Conservation (phyloP, 2,113 vertebrate species). For the Gymnorhina tibicen region DNA sequence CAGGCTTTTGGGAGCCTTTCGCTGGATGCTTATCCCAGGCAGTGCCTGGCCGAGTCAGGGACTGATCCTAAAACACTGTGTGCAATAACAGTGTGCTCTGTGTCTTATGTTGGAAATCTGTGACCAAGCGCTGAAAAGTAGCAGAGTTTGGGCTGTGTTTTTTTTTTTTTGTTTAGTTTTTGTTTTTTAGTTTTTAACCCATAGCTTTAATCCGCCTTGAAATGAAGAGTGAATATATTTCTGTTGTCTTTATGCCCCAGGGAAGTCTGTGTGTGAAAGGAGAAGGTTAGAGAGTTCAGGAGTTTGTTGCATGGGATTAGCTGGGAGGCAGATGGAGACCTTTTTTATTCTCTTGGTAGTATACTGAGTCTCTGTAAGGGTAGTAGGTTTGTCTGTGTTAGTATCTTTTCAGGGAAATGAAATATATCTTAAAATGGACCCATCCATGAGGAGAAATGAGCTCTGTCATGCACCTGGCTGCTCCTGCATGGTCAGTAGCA, state of each 20-base stretch:
- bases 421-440: neutral
- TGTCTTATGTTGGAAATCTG: neutral
- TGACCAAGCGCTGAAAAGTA: neutral
- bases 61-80: neutral
- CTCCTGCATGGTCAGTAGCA: neutral
- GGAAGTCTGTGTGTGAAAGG: neutral
- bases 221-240: neutral
- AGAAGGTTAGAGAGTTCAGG: neutral
- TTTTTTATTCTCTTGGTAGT: neutral
- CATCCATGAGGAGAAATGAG: neutral
- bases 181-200: neutral
- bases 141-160: neutral
- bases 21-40: neutral
- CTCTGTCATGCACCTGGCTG: rapidly evolving
- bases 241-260: neutral
- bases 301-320: neutral
- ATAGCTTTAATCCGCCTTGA: neutral
- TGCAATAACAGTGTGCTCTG: rapidly evolving
- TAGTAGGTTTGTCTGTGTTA: neutral
- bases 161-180: neutral
- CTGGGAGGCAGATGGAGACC: neutral
- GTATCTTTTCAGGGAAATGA: neutral
- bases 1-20: neutral
- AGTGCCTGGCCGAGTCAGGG: neutral
- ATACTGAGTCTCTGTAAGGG: neutral